These are phyloP conservation scores for Hydropsyche tenuis DNA, from an alignment of 1,140 invertebrate species.

Conservation along the genomic window DNA sequence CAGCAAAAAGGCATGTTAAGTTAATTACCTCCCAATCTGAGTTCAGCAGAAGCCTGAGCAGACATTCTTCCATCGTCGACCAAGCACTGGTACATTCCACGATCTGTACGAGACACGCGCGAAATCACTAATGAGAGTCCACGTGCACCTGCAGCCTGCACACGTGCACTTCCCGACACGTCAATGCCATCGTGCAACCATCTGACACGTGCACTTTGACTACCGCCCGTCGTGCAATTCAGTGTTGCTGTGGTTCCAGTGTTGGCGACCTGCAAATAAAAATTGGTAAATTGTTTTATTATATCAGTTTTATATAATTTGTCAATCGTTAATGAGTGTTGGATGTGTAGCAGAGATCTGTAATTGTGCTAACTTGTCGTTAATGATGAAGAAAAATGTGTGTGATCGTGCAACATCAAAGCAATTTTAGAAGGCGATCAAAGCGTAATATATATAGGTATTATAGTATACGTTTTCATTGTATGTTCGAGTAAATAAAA, in stretches of 20 bases:
- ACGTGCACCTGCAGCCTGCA: conserved; percentile 57
- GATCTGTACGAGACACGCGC: conserved; percentile 73
- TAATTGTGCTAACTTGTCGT: too few species aligned
- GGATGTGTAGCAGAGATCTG: too few species aligned
- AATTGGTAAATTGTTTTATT: too few species aligned
- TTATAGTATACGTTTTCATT: too few species aligned
- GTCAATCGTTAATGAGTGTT: too few species aligned
- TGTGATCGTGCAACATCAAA: too few species aligned
- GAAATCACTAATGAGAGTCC: conserved; percentile 67
- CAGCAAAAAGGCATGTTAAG: background rate
- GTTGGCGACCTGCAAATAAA: conserved; percentile 57
- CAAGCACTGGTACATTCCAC: conserved; percentile 87
- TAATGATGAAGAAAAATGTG: too few species aligned
- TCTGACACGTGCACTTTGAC: conserved; percentile 70
- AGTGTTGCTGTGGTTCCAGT: conserved; percentile 59
- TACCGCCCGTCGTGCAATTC: conserved; percentile 76
- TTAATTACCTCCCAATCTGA: conserved; percentile 72
- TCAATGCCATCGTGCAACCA: conserved; percentile 79
- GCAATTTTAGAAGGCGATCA: too few species aligned
- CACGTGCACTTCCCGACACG: conserved; percentile 64
- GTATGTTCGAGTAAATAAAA: too few species aligned
- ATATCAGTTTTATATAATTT: too few species aligned
- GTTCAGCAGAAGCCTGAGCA: conserved; percentile 74
- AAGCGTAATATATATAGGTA: too few species aligned
- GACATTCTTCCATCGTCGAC: conserved; percentile 73